Evolutionary conservation across 2,797 vertebrate genomes (phyloP), one percentile per base, ranked within the genome.

Genomic region (Anniella stebbinsi): DNA sequence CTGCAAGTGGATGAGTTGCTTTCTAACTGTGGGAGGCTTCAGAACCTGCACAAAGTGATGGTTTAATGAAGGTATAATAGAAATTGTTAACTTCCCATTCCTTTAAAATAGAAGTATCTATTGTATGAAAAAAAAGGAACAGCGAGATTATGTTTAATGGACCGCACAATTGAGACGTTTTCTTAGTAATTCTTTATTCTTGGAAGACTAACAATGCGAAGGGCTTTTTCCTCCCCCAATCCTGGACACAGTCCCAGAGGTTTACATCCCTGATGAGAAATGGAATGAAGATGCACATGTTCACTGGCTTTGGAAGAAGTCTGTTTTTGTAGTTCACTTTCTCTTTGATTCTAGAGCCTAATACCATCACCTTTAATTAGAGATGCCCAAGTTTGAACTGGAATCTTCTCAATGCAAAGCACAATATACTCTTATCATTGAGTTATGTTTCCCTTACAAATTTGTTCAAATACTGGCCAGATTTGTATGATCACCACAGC

Each of bases 1-100:
- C 89, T 93, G 90, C 60, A 93, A 91, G 54, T 80, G 84, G 88
- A 75, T 93, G 90, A 92, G 76, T n/a, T 89, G 75, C 96, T 96
- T 92, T 86, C 0, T 85, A 41, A 86, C 93, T 82, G 91, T 95
- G 88, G 95, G 95, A 94, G 91, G 94, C 84, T 94, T 90, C 70
- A 94, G 86, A 93, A 94, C 73, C 67, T 41, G 73, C 48, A 84
- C 2, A 70, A 94, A 94, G 80, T 85, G 87, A 94, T 0, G 21
- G 89, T 87, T 94, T 94, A 93, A 94, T 92, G 88, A 93, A 94
- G 94, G 73, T 82, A 66, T 63, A 91, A 84, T 0, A 93, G 81
- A 93, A 94, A 94, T 77, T 0, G 0, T 89, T 93, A 95, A 81
- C 70, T 93, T 93, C 72, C 51, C 82, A 51, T 69, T 90, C 86